These are phyloP conservation scores for Megaleporinus macrocephalus DNA, from an alignment of 2,113 vertebrate genomes.

Conservation along the genomic window DNA sequence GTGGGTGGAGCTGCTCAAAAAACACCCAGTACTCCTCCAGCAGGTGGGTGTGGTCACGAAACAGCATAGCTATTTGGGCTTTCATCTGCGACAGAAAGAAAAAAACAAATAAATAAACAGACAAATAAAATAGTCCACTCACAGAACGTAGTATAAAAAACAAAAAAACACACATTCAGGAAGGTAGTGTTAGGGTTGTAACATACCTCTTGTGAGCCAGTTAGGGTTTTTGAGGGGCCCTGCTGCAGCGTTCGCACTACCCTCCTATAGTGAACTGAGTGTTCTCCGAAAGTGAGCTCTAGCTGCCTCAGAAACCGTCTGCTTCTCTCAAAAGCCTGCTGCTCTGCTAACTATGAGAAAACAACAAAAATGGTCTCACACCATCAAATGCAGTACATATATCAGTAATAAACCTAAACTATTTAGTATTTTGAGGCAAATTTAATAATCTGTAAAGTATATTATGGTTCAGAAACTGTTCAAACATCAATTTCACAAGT, in stretches of 20 bases:
- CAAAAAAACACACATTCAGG: neutral
- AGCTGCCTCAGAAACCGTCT: slow-evolving; percentile 85
- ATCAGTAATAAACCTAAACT: no score
- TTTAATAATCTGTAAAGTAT: no score
- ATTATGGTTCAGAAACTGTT: no score
- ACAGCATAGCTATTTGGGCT: slow-evolving; percentile 83
- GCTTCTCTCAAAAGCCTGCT: slow-evolving; percentile 90
- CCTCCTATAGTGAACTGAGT: slow-evolving; percentile 84
- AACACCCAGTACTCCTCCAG: slow-evolving; percentile 86
- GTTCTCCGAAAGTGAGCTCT: slow-evolving; percentile 85
- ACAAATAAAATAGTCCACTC: no score
- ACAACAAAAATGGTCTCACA: neutral
- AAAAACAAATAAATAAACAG: neutral
- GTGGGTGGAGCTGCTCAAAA: slow-evolving; percentile 81
- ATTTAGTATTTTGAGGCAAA: no score
- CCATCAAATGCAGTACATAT: neutral
- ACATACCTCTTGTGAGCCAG: slow-evolving; percentile 80
- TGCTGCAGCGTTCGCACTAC: slow-evolving; percentile 87
- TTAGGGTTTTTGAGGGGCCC: slow-evolving; percentile 75
- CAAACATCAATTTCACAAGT: no score
- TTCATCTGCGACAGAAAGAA: slow-evolving; percentile 73
- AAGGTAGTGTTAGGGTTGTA: neutral
- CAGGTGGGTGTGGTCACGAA: slow-evolving; percentile 82
- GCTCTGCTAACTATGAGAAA: slow-evolving; percentile 83
- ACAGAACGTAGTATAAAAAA: no score